Conservation (phyloP, 2,888 invertebrate species). For the Cremastobaeus sp. region DNA sequence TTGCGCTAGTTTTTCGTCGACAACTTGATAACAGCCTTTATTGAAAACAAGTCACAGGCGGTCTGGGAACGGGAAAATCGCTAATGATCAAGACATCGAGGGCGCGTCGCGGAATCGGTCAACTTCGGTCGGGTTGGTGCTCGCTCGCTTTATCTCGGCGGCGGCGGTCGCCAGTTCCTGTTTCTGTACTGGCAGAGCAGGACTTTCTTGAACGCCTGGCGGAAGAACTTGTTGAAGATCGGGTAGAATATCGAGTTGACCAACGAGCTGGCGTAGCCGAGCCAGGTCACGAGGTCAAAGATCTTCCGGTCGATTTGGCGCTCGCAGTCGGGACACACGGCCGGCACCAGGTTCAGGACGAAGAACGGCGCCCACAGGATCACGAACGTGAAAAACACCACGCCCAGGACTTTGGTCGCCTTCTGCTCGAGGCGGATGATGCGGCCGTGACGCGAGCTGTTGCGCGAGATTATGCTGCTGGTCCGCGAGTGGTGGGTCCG, state of each 20-base stretch:
- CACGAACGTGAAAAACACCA: constrained; percentile 96
- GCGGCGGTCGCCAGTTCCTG: constrained; percentile 80
- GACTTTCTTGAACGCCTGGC: constrained; percentile 93
- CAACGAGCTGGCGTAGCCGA: constrained; percentile 96
- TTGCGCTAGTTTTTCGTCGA: no score
- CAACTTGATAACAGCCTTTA: no score
- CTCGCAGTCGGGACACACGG: constrained; percentile 90
- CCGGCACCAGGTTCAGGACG: constrained; percentile 91
- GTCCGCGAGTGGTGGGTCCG: constrained; percentile 88
- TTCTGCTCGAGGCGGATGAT: constrained; percentile 95
- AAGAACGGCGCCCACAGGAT: constrained; percentile 98
- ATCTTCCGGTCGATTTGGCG: constrained; percentile 87
- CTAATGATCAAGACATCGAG: no score
- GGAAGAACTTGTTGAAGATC: constrained; percentile 95
- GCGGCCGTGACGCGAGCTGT: constrained; percentile 89
- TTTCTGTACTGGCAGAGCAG: constrained; percentile 87
- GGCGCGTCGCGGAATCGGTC: constrained; percentile 5
- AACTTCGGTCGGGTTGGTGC: no score
- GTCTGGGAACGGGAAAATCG: no score
- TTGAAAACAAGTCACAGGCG: no score
- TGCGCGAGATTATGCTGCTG: constrained; percentile 89
- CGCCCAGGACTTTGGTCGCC: constrained; percentile 96
- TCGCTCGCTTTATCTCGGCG: constrained; percentile 47
- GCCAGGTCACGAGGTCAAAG: constrained; percentile 92
- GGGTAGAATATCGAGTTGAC: constrained; percentile 98